phyloP scores from a whole-genome alignment of 2,888 invertebrate species.

The Apomyelois bistriatella region DNA sequence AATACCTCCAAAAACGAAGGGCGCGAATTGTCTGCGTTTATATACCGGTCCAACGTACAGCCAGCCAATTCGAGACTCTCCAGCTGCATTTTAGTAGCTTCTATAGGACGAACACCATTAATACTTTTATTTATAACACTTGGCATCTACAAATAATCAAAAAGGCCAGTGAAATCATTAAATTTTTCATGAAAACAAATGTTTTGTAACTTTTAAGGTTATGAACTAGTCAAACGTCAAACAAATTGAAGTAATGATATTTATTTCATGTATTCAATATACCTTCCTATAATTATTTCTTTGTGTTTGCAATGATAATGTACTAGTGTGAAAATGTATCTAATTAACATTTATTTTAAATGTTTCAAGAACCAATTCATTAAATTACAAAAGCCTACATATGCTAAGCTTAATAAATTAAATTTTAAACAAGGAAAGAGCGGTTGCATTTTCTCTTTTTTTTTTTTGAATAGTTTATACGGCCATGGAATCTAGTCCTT shows the following conservation, averaged over 20 bases:
- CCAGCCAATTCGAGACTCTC: slow-evolving; percentile 89
- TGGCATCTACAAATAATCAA: slow-evolving; percentile 61
- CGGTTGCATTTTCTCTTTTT: no score
- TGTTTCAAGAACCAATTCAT: no score
- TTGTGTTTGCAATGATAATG: no score
- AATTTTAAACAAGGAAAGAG: no score
- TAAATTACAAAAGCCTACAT: no score
- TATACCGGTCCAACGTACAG: slow-evolving; percentile 88
- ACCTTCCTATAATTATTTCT: not conserved
- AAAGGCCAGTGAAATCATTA: not conserved
- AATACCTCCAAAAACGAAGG: slow-evolving; percentile 84
- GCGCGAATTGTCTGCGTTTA: slow-evolving; percentile 84
- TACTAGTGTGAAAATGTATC: no score
- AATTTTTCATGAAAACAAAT: not conserved
- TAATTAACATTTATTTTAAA: no score
- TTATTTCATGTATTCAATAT: no score
- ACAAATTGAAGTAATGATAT: not conserved
- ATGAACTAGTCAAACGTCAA: not conserved
- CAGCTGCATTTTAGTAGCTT: slow-evolving; percentile 71
- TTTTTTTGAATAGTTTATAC: no score
- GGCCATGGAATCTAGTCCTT: no score
- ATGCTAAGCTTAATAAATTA: no score
- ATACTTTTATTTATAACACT: slow-evolving; percentile 52
- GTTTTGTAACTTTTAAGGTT: not conserved
- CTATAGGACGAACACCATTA: slow-evolving; percentile 47